phyloP scores from a whole-genome alignment of 2,888 invertebrate species.

The Sarcophaga rosellei region DNA sequence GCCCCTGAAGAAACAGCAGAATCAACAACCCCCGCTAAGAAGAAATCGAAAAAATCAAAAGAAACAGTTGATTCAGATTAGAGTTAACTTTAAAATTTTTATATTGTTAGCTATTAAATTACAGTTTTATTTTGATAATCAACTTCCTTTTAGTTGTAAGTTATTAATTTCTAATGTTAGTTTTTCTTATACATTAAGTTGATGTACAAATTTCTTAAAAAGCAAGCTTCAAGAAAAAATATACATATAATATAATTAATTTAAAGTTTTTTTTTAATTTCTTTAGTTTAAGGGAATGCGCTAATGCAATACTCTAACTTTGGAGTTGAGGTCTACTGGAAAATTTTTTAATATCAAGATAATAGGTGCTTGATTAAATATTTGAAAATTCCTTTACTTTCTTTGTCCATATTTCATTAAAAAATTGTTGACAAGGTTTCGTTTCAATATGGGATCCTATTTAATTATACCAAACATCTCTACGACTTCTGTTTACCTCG shows the following conservation, averaged over 20 bases:
- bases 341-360: too few species aligned
- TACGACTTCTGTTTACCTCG: background rate
- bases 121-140: conserved; percentile 43
- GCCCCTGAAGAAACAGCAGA: conserved; percentile 57
- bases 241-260: conserved; percentile 2
- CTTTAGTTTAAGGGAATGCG: too few species aligned
- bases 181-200: conserved; percentile 51
- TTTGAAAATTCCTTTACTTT: too few species aligned
- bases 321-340: too few species aligned
- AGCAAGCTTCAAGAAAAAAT: conserved; percentile 9
- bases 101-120: conserved; percentile 43
- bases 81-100: background rate
- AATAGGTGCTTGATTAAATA: too few species aligned
- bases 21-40: conserved; percentile 59
- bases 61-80: conserved; percentile 65
- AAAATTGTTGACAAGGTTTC: too few species aligned
- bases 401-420: too few species aligned
- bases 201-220: conserved; percentile 52
- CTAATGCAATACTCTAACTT: too few species aligned
- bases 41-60: conserved; percentile 67
- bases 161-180: conserved; percentile 14
- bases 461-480: too few species aligned
- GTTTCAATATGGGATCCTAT: too few species aligned
- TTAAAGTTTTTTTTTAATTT: too few species aligned
- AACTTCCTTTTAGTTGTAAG: conserved; percentile 45